Conservation (phyloP, 2,797 vertebrate genomes). For the Pseudochaenichthys georgianus region DNA sequence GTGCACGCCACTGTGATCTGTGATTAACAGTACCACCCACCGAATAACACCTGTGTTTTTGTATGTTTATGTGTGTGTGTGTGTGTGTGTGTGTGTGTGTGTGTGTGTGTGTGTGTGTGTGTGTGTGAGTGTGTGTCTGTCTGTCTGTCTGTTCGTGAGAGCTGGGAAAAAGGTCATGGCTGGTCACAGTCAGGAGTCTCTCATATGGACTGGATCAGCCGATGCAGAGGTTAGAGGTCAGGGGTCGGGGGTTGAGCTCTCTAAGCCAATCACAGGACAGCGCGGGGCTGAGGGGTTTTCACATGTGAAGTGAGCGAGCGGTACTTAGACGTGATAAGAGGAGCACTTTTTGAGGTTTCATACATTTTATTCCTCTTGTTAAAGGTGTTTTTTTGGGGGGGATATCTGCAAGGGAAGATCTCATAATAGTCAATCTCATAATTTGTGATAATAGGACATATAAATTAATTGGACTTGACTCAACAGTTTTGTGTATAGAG, state of each 20-base stretch:
- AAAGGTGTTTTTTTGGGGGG: no score
- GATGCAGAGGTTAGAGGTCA: constrained; percentile 61
- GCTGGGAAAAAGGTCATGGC: constrained; percentile 53
- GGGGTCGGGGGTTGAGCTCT: constrained; percentile 67
- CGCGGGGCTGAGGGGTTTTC: constrained; percentile 51
- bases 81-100: constrained; percentile 3
- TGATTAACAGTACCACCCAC: constrained; percentile 56
- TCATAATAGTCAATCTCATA: no score
- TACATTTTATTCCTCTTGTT: no score
- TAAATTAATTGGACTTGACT: no score
- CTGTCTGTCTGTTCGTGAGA: constrained; percentile 38
- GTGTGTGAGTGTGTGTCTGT: neutral
- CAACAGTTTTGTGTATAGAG: no score
- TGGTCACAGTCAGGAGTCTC: constrained; percentile 79
- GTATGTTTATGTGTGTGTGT: constrained; percentile 4
- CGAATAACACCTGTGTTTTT: constrained; percentile 63
- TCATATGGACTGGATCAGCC: constrained; percentile 82
- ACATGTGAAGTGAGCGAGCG: constrained; percentile 67
- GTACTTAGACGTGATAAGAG: constrained; percentile 67
- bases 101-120: constrained; percentile 17
- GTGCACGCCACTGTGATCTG: constrained; percentile 29
- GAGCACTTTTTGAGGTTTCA: constrained; percentile 7
- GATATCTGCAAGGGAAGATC: no score
- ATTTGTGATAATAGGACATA: no score
- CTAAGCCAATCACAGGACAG: constrained; percentile 74